Evolutionary conservation across 2,797 vertebrate genomes (phyloP).

Genomic region (Labeo calbasu): DNA sequence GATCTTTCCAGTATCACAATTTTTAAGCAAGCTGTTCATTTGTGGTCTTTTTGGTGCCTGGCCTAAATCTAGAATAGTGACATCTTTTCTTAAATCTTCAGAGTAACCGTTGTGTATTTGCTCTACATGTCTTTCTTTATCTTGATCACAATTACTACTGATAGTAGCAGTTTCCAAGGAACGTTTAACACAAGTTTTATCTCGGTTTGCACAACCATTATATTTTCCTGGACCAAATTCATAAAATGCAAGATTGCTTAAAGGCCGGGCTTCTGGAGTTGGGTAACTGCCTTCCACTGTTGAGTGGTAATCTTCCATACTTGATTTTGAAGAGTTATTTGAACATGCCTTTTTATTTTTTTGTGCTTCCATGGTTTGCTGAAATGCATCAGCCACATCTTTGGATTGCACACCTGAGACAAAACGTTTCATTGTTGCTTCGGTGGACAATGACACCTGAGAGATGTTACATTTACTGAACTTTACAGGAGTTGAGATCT

Average conservation of each 20-base stretch:
- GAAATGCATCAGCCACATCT: slow-evolving; percentile 18
- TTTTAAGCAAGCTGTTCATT: slow-evolving; percentile 1
- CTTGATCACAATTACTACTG: slow-evolving; percentile 6
- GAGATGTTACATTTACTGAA: slow-evolving; percentile 4
- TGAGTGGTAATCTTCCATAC: neutral
- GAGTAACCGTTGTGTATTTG: slow-evolving; percentile 1
- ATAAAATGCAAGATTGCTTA: slow-evolving; percentile 35
- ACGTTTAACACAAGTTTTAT: neutral
- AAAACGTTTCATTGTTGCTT: neutral
- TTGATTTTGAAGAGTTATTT: slow-evolving; percentile 3
- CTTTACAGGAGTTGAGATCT: neutral
- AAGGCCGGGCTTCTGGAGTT: neutral
- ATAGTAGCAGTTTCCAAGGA: neutral
- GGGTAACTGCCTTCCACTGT: slow-evolving; percentile 18
- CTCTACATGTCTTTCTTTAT: slow-evolving; percentile 17
- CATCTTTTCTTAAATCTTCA: slow-evolving; percentile 24
- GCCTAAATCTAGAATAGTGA: slow-evolving; percentile 22
- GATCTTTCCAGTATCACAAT: neutral
- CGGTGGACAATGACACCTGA: neutral
- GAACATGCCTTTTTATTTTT: neutral
- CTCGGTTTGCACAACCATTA: neutral
- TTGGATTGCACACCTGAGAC: neutral
- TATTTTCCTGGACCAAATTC: slow-evolving; percentile 36
- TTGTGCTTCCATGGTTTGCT: slow-evolving; percentile 18
- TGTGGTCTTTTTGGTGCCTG: slow-evolving; percentile 26